A percentile compares a stretch with the other conserved stretches of the same genome.
phyloP scores from a whole-genome alignment of 2,113 vertebrate species.

The Philantomba maxwellii region DNA sequence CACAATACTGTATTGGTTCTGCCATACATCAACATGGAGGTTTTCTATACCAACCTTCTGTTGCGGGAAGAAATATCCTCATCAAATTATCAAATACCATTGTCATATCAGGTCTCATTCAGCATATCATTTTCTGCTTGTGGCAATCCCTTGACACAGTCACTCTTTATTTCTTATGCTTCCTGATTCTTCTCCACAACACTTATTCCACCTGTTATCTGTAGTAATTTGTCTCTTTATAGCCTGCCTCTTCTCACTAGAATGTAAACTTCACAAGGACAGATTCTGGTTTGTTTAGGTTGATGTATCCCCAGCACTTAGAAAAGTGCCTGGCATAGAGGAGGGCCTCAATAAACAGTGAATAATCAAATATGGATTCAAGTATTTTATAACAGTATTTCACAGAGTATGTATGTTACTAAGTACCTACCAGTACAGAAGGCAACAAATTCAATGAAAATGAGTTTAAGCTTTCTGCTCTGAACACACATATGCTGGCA shows the following conservation, averaged over 20 bases:
- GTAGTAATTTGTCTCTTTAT: background rate
- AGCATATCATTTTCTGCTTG: background rate
- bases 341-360: background rate
- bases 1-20: no score
- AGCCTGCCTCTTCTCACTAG: background rate
- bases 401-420: background rate
- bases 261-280: background rate
- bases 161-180: background rate
- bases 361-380: background rate
- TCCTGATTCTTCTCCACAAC: background rate
- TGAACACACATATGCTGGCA: background rate
- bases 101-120: background rate
- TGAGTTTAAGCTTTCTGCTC: background rate
- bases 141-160: background rate
- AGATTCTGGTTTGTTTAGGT: background rate
- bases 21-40: background rate
- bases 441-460: constrained; percentile 4
- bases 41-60: background rate
- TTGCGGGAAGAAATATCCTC: background rate
- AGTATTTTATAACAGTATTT: background rate
- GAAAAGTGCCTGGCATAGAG: background rate
- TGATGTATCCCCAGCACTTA: background rate
- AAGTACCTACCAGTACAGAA: background rate
- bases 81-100: background rate
- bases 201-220: background rate